Evolutionary conservation across 1,140 invertebrate species (phyloP), one percentile per base, ranked within the genome.

Genomic region (Tribolium madens): DNA sequence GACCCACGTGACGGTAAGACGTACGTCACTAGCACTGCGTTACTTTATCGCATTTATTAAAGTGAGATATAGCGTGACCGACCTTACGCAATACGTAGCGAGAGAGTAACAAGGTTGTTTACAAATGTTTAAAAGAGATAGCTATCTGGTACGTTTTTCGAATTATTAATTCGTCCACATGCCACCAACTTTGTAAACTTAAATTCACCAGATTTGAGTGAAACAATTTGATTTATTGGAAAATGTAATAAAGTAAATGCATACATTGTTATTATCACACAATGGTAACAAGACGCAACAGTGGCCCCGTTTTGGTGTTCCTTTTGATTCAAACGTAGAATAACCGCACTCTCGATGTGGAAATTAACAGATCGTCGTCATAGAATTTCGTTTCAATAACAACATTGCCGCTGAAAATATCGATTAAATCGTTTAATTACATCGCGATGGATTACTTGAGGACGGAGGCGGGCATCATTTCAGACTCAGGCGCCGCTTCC

Each of bases 391-490:
- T 99, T 89, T 99, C 97, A 82, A 99, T 99, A 3, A 99, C 94
- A 64, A 99, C 94, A 87, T 99, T 99, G 2, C 98, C 98, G 90
- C 97, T 98, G 89, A 77, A 93, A 76, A 83, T 76, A 26, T 60
- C 36, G 52, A 78, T 48, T 46, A 68, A 47, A 69, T n/a, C 64
- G 80, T 3, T 50, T 17, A 50, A 3, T 1, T 47, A 72, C 26
- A 2, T 18, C 68, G n/a, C 9, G 9, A 75, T 12, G 3, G 85
- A 87, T 88, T 90, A 96, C 94, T 97, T 99, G 79, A 99, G 89
- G 78, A 99, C 91, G 87, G 96, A 97, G 1, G 98, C 97, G 47
- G 98, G 98, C 96, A 99, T 98, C 98, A 99, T 99, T 88, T 99
- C 97, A 77, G 95, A 98, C 87, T 99, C 98, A 1, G 98, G 98